These are phyloP conservation scores for Metallyticus violacea DNA, from an alignment of 2,888 invertebrate genomes.

Conservation along the genomic window DNA sequence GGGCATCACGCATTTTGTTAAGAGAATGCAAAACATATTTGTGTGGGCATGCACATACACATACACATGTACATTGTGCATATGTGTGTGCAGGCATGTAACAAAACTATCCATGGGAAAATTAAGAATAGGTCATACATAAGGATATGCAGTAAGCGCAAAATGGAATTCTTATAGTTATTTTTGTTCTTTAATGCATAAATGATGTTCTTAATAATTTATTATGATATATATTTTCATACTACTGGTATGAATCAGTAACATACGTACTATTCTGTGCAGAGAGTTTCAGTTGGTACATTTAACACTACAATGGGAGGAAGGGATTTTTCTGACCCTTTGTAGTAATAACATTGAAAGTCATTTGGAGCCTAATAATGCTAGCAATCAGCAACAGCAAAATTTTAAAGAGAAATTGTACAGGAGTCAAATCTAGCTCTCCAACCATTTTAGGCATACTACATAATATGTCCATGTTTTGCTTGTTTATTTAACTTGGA, in stretches of 20 bases:
- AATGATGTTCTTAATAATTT: background rate
- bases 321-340: too few relatives aligned
- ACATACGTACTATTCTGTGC: background rate
- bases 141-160: background rate
- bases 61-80: background rate
- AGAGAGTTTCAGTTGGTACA: background rate
- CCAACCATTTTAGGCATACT: too few relatives aligned
- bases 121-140: background rate
- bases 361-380: too few relatives aligned
- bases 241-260: background rate
- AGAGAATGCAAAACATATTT: background rate
- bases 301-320: too few relatives aligned
- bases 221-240: background rate
- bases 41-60: background rate
- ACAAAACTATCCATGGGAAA: background rate
- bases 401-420: too few relatives aligned
- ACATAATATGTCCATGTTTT: too few relatives aligned
- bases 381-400: too few relatives aligned
- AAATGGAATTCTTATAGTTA: background rate
- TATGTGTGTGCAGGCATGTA: background rate
- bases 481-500: too few relatives aligned
- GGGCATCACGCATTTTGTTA: background rate
- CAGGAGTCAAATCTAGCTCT: too few relatives aligned
- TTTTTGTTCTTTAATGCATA: background rate
- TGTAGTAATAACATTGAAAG: too few relatives aligned